phyloP scores from a whole-genome alignment of 2,797 vertebrate genomes.

The Cynopterus sphinx region DNA sequence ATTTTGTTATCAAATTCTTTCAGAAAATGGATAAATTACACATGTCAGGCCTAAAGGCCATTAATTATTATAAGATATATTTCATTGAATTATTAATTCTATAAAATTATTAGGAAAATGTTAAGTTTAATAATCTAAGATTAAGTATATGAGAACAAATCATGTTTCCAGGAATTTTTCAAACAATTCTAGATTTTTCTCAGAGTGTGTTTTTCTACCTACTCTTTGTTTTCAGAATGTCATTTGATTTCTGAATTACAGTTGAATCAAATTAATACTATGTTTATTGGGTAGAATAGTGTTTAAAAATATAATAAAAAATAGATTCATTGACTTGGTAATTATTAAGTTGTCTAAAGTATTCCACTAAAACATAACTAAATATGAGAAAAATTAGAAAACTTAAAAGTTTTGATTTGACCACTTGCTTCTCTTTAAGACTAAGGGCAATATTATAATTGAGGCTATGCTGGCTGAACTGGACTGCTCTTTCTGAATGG shows the following conservation, averaged over 20 bases:
- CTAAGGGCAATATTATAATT: not conserved
- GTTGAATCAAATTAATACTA: not conserved
- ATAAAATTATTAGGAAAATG: constrained; percentile 44
- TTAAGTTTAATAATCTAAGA: not conserved
- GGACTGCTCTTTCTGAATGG: not conserved
- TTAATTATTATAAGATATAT: constrained; percentile 30
- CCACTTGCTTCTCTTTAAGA: not conserved
- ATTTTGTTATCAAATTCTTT: not conserved
- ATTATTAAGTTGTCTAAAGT: not conserved
- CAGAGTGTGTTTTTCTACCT: not conserved
- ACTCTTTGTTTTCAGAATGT: not conserved
- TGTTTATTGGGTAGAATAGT: not conserved
- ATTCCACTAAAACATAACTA: not conserved
- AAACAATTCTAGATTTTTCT: not conserved
- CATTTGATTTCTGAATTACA: not conserved
- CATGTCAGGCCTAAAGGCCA: not conserved
- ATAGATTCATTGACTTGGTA: not conserved
- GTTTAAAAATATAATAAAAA: not conserved
- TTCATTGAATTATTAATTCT: not conserved
- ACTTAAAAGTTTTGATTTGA: not conserved
- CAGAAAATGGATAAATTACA: not conserved
- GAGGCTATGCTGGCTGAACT: not conserved
- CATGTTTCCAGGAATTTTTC: not conserved
- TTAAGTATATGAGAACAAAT: not conserved
- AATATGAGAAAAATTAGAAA: not conserved